Evolutionary conservation across 35 echinoderm and acorn worm genomes (phyloP).

Genomic region (Acanthaster planci): DNA sequence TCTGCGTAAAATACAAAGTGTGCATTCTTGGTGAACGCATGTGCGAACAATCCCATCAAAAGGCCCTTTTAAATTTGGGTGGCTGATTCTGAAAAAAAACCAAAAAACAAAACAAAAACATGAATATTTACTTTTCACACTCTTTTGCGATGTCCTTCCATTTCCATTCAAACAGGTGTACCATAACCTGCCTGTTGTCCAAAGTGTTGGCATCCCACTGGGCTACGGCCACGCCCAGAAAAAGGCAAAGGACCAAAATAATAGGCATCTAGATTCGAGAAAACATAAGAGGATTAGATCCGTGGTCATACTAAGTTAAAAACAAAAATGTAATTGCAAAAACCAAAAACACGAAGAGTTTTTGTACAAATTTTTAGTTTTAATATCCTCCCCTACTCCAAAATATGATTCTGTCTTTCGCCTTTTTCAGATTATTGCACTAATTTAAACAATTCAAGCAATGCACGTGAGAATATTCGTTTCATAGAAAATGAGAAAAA

Average conservation of each 20-base stretch:
- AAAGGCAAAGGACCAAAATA: background rate
- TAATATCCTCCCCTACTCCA: too few species aligned
- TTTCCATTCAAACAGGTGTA: slow-evolving; percentile 67
- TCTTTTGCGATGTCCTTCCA: slow-evolving; percentile 55
- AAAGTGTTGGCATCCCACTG: slow-evolving; percentile 9
- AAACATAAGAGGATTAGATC: background rate
- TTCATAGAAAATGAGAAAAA: too few species aligned
- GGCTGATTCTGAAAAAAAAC: background rate
- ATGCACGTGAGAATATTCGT: too few species aligned
- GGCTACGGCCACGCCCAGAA: background rate
- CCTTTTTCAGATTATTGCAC: too few species aligned
- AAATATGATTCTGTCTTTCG: too few species aligned
- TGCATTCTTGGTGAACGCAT: too few species aligned
- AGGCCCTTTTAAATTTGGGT: too few species aligned
- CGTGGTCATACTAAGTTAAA: too few species aligned
- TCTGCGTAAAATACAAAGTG: too few species aligned
- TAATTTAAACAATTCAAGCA: too few species aligned
- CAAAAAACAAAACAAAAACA: background rate
- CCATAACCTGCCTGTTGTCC: slow-evolving; percentile 26
- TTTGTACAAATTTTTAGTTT: background rate
- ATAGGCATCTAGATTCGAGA: background rate
- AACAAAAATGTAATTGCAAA: too few species aligned
- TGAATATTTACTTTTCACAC: slow-evolving; percentile 59
- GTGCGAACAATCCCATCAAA: too few species aligned
- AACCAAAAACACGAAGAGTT: background rate